Evolutionary conservation across 2,888 invertebrate genomes (phyloP), one percentile per base, ranked within the genome.

Genomic region (Disparrhopalites patrizii): DNA sequence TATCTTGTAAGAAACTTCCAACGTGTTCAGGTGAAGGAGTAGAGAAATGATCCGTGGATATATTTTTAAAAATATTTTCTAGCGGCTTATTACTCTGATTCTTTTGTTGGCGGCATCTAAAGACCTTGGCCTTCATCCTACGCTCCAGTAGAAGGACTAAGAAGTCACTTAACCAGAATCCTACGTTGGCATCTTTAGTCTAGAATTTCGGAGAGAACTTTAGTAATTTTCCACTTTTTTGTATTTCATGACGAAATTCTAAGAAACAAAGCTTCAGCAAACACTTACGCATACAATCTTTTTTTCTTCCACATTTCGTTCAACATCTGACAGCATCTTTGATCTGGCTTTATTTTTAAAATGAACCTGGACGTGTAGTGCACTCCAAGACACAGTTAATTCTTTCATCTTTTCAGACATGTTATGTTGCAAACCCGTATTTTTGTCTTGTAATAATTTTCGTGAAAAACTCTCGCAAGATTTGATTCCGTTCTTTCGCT

Each of bases 51-150:
- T 61, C 61, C n/a, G 36, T 25, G 7, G 61, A 61, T 30, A 61
- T 23, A 31, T 61, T 61, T 51, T 31, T 61, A 13, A 61, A 61
- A 38, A 61, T 51, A 36, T 25, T 61, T 27, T 52, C 50, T n/a
- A 61, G 15, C 7, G 61, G 61, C 31, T 8, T 13, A 4, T 5
- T n/a, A n/a, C 20, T 38, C 8, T 20, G 30, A 52, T 36, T 61
- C 5, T 31, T 31, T 27, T 61, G 27, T 31, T 61, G 61, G 8
- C 61, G 61, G 38, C 51, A 51, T 10, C 61, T 4, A 1, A 23
- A n/a, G 15, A 61, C 31, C 27, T 52, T 50, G 2, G 61, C 61
- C 1, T 3, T 4, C 15, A 61, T 18, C n/a, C 15, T 23, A 13
- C 27, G 27, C 3, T 36, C 2, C 13, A 51, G 33, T 13, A 61